Conservation (phyloP, 53 echinoderm and acorn worm species). For the Antedon mediterranea region DNA sequence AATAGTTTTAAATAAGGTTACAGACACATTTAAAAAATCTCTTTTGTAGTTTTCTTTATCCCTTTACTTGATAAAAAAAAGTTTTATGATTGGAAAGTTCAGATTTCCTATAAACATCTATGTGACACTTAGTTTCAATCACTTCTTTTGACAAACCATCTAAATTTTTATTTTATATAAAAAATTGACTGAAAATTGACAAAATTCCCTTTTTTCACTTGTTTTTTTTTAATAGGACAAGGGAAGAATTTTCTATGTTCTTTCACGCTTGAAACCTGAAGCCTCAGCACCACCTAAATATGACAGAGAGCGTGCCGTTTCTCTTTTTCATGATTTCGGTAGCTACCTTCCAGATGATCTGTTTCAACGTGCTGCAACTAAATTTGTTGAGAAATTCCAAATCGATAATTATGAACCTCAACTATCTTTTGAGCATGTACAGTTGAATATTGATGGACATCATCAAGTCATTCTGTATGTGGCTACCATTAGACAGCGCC, state of each 20-base stretch:
- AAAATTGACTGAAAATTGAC: background rate
- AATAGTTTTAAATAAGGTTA: too few species aligned
- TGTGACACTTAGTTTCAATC: too few species aligned
- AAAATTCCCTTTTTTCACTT: background rate
- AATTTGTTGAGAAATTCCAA: background rate
- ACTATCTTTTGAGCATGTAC: background rate
- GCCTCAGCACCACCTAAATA: background rate
- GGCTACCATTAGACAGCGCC: background rate
- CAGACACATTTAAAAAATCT: too few species aligned
- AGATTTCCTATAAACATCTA: too few species aligned
- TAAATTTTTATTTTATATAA: too few species aligned
- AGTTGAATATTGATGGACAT: background rate
- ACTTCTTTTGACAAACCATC: background rate
- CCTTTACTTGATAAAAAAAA: too few species aligned
- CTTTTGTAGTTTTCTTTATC: too few species aligned
- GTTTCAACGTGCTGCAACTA: background rate
- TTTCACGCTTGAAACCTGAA: background rate
- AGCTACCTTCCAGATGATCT: background rate
- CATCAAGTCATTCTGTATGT: background rate
- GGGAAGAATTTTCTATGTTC: background rate
- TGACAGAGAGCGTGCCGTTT: background rate
- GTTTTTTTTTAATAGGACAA: background rate
- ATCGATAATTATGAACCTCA: background rate
- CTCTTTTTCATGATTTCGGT: background rate
- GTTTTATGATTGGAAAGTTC: too few species aligned